Evolutionary conservation across 2,888 invertebrate species (phyloP).

Genomic region (Zygaena filipendulae): DNA sequence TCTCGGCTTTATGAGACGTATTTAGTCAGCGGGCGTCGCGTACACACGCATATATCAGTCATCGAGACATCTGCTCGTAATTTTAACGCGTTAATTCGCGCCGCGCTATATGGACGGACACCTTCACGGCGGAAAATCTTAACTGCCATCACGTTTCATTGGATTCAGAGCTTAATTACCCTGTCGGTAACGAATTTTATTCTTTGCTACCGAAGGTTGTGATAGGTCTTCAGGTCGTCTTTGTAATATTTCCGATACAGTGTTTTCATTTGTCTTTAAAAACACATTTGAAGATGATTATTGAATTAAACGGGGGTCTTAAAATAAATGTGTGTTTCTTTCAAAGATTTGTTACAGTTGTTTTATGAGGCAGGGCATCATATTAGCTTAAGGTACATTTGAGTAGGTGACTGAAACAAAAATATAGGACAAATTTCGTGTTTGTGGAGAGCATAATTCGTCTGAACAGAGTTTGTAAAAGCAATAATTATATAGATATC

Average conservation of each 20-base stretch:
- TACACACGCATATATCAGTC: conserved; percentile 40
- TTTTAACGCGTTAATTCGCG: conserved; percentile 40
- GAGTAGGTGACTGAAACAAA: no score
- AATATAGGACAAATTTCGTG: no score
- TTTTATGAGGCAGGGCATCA: no score
- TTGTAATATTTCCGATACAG: conserved; percentile 21
- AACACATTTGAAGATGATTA: conserved; percentile 18
- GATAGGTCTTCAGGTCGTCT: no score
- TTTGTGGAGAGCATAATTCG: no score
- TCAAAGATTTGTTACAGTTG: no score
- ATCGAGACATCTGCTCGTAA: conserved; percentile 38
- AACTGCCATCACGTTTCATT: conserved; percentile 13
- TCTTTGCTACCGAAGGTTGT: no score
- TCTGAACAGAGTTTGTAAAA: no score
- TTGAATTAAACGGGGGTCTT: no score
- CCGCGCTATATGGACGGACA: conserved; percentile 23
- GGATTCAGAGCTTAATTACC: conserved; percentile 18
- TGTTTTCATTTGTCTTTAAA: conserved; percentile 25
- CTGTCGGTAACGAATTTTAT: conserved; percentile 15
- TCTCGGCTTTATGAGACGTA: conserved; percentile 17
- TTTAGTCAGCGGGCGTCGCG: conserved; percentile 24
- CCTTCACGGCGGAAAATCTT: conserved; percentile 17
- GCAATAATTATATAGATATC: no score
- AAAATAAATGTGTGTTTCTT: no score
- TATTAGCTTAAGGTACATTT: no score